Evolutionary conservation across 2,113 vertebrate species (phyloP).

Genomic region (Camelus dromedarius): DNA sequence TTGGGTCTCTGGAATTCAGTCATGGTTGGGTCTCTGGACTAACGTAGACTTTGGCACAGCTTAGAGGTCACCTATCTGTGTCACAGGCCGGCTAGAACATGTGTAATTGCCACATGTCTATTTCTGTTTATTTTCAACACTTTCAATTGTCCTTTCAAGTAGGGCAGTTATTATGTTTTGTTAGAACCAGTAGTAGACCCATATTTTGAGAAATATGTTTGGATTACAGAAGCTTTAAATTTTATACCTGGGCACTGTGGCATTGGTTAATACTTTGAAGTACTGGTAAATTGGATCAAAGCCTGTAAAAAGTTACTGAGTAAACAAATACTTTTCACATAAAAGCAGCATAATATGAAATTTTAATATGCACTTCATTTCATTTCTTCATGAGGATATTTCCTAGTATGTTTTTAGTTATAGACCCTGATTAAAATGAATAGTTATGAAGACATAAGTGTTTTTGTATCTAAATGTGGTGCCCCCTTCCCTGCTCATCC

Average conservation of each 20-base stretch:
- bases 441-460: background rate
- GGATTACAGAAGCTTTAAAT: constrained; percentile 24
- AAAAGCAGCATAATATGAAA: background rate
- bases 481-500: background rate
- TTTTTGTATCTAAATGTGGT: background rate
- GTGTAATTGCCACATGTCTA: background rate
- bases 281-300: constrained; percentile 39
- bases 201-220: constrained; percentile 24
- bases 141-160: constrained; percentile 16
- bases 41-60: background rate
- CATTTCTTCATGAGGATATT: constrained; percentile 5
- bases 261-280: background rate
- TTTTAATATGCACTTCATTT: constrained; percentile 23
- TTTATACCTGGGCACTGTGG: background rate
- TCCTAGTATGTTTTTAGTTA: background rate
- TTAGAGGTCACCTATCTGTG: background rate
- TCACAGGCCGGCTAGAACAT: background rate
- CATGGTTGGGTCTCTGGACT: background rate
- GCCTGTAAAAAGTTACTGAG: background rate
- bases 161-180: background rate
- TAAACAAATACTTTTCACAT: background rate
- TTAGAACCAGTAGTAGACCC: background rate
- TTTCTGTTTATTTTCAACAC: constrained; percentile 16
- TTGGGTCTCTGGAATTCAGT: background rate
- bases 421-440: background rate